Conservation (phyloP, 2,888 invertebrate species). For the Aradus depressus region DNA sequence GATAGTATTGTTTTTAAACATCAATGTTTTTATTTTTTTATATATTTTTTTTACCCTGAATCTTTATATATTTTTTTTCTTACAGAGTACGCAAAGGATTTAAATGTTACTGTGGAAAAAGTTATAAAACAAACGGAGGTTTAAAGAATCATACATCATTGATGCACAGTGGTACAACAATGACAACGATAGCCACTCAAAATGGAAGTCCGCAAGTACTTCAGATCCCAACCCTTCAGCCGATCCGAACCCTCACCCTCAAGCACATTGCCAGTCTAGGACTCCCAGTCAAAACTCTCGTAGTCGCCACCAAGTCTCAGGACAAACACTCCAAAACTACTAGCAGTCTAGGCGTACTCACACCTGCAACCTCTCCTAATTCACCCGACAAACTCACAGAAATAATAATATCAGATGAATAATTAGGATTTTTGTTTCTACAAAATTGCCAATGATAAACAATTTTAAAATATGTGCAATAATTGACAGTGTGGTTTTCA, state of each 20-base stretch:
- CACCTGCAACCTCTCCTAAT: constrained; percentile 29
- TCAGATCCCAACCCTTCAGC: constrained; percentile 31
- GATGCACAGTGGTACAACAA: constrained; percentile 37
- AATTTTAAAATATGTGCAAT: too few relatives aligned
- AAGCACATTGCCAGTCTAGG: constrained; percentile 33
- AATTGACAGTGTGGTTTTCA: too few relatives aligned
- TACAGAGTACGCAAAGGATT: constrained; percentile 64
- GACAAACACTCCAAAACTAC: constrained; percentile 21
- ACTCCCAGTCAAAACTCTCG: constrained; percentile 34
- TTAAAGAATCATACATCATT: constrained; percentile 56
- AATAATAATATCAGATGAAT: constrained; percentile 13
- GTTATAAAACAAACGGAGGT: constrained; percentile 69
- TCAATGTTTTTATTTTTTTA: too few relatives aligned
- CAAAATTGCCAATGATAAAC: too few relatives aligned
- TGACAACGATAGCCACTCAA: constrained; percentile 32
- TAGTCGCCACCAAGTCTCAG: constrained; percentile 31
- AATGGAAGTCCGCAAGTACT: constrained; percentile 33
- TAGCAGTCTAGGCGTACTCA: constrained; percentile 26
- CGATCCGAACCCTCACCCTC: constrained; percentile 32
- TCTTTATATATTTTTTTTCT: too few relatives aligned
- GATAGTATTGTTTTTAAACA: too few relatives aligned
- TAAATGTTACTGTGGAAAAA: constrained; percentile 76
- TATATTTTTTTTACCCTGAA: too few relatives aligned
- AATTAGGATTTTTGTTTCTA: too few relatives aligned
- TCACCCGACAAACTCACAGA: constrained; percentile 21